Conservation (phyloP, 2,888 invertebrate species). For the Adelognathus sp. region DNA sequence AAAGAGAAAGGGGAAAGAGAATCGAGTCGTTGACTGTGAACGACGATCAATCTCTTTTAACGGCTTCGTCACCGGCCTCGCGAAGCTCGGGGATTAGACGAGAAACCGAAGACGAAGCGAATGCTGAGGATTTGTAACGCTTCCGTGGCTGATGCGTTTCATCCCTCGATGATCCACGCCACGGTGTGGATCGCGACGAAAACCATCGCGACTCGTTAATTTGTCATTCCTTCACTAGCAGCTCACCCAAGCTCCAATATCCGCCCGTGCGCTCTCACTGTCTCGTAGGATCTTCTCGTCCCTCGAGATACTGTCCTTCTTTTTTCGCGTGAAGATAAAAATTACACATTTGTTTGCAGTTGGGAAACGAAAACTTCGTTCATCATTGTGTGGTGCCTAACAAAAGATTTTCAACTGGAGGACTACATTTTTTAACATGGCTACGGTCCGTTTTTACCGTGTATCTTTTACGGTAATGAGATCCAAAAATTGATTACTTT, state of each 20-base stretch:
- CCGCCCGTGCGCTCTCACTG: slow-evolving; percentile 5
- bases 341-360: not conserved
- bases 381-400: too few relatives aligned
- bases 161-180: slow-evolving; percentile 55
- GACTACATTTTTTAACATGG: too few relatives aligned
- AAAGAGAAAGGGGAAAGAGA: slow-evolving; percentile 15
- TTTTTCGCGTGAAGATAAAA: slow-evolving; percentile 11
- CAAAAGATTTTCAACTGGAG: too few relatives aligned
- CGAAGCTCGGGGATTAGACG: slow-evolving; percentile 48
- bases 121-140: slow-evolving; percentile 65
- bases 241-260: slow-evolving; percentile 28
- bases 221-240: slow-evolving; percentile 70
- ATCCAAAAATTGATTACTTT: too few relatives aligned
- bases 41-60: slow-evolving; percentile 76
- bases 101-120: slow-evolving; percentile 49
- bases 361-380: not conserved
- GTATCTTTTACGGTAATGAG: too few relatives aligned
- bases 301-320: not conserved
- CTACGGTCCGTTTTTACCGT: too few relatives aligned
- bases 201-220: slow-evolving; percentile 72
- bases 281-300: slow-evolving; percentile 51
- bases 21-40: slow-evolving; percentile 56
- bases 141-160: slow-evolving; percentile 45
- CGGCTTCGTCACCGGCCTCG: slow-evolving; percentile 64
- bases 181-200: slow-evolving; percentile 61